phyloP scores from a whole-genome alignment of 2,797 vertebrate species.

The Halcyon badia region DNA sequence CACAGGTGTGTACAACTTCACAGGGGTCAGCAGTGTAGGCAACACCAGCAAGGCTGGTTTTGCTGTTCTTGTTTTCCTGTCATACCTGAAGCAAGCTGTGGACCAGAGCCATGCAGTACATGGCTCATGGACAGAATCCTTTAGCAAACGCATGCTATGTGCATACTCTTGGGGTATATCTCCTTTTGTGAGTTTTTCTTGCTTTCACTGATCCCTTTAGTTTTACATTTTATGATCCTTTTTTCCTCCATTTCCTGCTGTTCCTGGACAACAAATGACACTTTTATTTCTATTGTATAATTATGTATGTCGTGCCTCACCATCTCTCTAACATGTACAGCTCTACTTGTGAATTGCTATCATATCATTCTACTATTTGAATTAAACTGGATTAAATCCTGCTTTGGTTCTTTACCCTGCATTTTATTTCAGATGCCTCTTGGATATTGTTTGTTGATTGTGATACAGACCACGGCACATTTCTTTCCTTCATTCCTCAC shows the following conservation, averaged over 20 bases:
- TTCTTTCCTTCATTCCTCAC: neutral
- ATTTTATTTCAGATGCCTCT: neutral
- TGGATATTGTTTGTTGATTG: neutral
- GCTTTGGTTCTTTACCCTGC: neutral
- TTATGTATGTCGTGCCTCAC: neutral
- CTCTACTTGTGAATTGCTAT: neutral
- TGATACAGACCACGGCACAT: neutral
- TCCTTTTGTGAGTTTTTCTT: neutral
- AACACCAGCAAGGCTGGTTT: neutral
- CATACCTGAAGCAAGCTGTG: neutral
- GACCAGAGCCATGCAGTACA: neutral
- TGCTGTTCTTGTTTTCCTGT: neutral
- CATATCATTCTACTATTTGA: neutral
- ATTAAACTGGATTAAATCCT: neutral
- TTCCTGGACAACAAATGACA: neutral
- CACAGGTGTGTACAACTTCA: no score
- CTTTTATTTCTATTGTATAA: neutral
- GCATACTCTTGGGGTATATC: neutral
- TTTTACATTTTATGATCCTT: neutral
- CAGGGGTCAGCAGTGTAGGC: neutral
- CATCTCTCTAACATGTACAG: neutral
- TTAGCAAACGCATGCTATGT: neutral
- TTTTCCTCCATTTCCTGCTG: neutral
- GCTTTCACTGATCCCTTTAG: neutral
- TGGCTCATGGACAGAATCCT: neutral